Evolutionary conservation across 2,888 invertebrate genomes (phyloP), one percentile per base, ranked within the genome.

Genomic region (Boloria selene): DNA sequence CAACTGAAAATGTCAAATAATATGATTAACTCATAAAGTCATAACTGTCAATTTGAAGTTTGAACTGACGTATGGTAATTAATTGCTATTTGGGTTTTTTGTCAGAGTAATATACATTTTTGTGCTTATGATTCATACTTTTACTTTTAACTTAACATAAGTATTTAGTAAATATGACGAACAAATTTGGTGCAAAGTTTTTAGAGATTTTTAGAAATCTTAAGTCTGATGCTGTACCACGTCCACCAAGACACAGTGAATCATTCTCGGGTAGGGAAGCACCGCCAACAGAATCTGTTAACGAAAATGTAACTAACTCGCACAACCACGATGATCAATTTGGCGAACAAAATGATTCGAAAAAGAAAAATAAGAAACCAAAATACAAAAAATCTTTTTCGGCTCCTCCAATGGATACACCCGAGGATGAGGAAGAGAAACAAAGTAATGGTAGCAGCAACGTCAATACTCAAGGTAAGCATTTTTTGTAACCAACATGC

Each of bases 151-250:
- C 22, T 42, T 13, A 55, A n/a, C 14, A 7, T 38, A 10, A 38
- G 31, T 13, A n/a, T 72, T 38, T 38, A 38, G 31, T 13, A n/a
- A 72, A 58, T 60, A 76, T 76, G 75, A 67, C 71, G 3, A 75
- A 68, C 53, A 75, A 73, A 63, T 44, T 84, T 58, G 77, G 79
- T 68, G 77, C 77, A 65, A 88, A 84, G 76, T 73, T 90, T 61
- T 75, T 87, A 56, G 88, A 90, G 68, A 83, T 86, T 65, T 86
- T 93, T 70, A 84, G 87, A 51, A 86, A 89, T 65, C 71, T 93
- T 45, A 93, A 92, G 70, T 86, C 93, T 1, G 93, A 93, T 72
- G 93, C 93, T 10, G 84, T 88, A 49, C 93, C 93, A 0, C 86
- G 86, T 73, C 83, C 93, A 6, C 93, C 93, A 0, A 82, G 93